A percentile compares a stretch with the other conserved stretches of the same genome.
phyloP scores from a whole-genome alignment of 92 coral and sea anemone genomes.

The Heteractis magnifica region DNA sequence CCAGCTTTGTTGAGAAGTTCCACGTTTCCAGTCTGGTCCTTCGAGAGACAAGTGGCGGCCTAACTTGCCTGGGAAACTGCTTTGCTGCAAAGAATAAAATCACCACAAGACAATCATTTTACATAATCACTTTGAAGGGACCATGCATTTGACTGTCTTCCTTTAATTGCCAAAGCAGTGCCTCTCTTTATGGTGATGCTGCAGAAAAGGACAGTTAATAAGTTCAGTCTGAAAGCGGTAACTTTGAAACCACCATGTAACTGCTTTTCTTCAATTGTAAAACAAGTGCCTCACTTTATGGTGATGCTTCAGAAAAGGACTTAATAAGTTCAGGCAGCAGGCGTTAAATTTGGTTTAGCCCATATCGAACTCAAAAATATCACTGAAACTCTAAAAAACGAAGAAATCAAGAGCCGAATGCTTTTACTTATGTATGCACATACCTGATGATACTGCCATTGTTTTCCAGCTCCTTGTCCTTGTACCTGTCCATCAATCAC shows the following conservation, averaged over 20 bases:
- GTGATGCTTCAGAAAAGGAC: too few relatives aligned
- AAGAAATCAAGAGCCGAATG: not conserved
- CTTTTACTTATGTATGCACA: not conserved
- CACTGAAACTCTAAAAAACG: not conserved
- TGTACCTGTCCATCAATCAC: constrained; percentile 29
- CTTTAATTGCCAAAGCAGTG: too few relatives aligned
- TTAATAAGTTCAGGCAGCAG: too few relatives aligned
- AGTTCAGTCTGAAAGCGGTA: too few relatives aligned
- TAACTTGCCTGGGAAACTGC: constrained; percentile 38
- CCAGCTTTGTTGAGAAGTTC: constrained; percentile 38
- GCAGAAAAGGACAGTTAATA: too few relatives aligned
- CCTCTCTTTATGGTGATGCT: not conserved
- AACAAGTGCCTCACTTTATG: too few relatives aligned
- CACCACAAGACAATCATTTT: not conserved
- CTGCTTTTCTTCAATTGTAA: not conserved
- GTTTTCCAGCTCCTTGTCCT: constrained; percentile 41
- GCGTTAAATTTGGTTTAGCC: too few relatives aligned
- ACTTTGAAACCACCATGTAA: too few relatives aligned
- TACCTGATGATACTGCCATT: constrained; percentile 75
- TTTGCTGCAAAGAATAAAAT: constrained; percentile 32
- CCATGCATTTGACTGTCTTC: not conserved
- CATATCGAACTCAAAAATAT: too few relatives aligned
- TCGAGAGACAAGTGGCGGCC: constrained; percentile 76
- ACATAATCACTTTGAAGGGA: not conserved
- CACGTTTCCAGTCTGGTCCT: constrained; percentile 74